Base-by-base conservation (phyloP, 2,888 invertebrate genomes). In the Folsomia manolachei region DNA sequence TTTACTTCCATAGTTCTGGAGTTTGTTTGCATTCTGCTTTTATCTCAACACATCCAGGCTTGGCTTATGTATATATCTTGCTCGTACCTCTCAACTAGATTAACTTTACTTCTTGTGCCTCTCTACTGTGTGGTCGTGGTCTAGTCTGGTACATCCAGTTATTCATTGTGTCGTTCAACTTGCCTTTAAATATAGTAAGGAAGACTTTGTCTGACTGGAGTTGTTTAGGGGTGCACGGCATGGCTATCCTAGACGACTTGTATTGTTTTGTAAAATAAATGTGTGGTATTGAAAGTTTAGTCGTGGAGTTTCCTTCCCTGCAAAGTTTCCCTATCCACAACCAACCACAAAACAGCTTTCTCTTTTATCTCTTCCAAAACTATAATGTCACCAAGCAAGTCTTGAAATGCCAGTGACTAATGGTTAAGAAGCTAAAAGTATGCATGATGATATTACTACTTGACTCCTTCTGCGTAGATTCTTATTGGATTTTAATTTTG, bases 1-100 rank as follows among this genome's bases (percentile, higher is more conserved):
- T 51, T 39, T 69, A 60, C 27, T 56, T 53, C 53, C 52, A 56
- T 52, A 52, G 21, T 56, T 56, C 67, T n/a, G n/a, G n/a, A n/a
- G n/a, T n/a, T n/a, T n/a, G n/a, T n/a, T n/a, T 25, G 23, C 53
- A 67, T 67, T 21, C n/a, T 56, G 39, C 56, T 67, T 56, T 56
- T 14, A 21, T 56, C 11, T n/a, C 56, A 56, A 18, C 56, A 56
- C 56, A 14, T n/a, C n/a, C n/a, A n/a, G n/a, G n/a, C n/a, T n/a
- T n/a, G n/a, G n/a, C n/a, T n/a, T n/a, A n/a, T n/a, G n/a, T n/a
- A n/a, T n/a, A n/a, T n/a, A n/a, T n/a, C n/a, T n/a, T n/a, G 7
- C 39, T 14, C 39, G 4, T 39, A 4, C 14, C 39, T 14, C 39
- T 39, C 39, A 39, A 9, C 39, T 14, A 39, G 39, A 39, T 39